Base-by-base conservation (phyloP, 2,797 vertebrate genomes). In the Parauchenoglanis punctatus region DNA sequence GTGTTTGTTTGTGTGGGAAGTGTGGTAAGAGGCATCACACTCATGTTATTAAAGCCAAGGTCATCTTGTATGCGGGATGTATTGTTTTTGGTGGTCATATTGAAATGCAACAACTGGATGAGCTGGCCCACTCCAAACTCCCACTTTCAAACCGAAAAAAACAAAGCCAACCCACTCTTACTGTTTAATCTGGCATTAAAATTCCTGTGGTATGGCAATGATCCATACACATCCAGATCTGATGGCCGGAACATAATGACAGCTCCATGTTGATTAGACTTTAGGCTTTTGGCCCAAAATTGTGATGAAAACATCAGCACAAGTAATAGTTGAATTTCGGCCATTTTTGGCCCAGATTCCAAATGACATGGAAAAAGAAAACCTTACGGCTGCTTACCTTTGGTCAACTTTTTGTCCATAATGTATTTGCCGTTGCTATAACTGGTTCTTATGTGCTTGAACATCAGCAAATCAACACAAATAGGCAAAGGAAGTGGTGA, bases 101-200 rank as follows among this genome's bases (percentile, higher is more conserved):
- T 70, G 8, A 68, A 86, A 59, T 72, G 40, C 61, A 68, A 28
- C 61, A 83, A 23, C 35, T 52, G 63, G 31, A 83, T 54, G 61
- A 83, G 63, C 63, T 83, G 63, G 44, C 63, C 81, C 81, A 68
- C 63, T 83, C 28, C 17, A 52, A 40, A 40, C 40, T 40, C 40
- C 40, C 40, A 40, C 40, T 40, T 40, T 40, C 40, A 40, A 40
- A 12, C 11, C 4, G 2, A 31, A 61, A 82, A 65, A 82, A 82
- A 82, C 81, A 52, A 52, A 83, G 44, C 81, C 46, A 52, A 63
- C 61, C 81, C 86, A 70, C 15, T 82, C 72, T 77, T 46, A 73
- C 81, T 46, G 67, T 63, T 83, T 83, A 11, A 83, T 67, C 28
- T 31, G 44, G 17, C 6, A 2, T 44, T 83, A 31, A 31, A 81